A percentile compares a stretch with the other conserved stretches of the same genome.
Evolutionary conservation across 2,888 invertebrate genomes (phyloP).

Genomic region (Agrotis segetum): DNA sequence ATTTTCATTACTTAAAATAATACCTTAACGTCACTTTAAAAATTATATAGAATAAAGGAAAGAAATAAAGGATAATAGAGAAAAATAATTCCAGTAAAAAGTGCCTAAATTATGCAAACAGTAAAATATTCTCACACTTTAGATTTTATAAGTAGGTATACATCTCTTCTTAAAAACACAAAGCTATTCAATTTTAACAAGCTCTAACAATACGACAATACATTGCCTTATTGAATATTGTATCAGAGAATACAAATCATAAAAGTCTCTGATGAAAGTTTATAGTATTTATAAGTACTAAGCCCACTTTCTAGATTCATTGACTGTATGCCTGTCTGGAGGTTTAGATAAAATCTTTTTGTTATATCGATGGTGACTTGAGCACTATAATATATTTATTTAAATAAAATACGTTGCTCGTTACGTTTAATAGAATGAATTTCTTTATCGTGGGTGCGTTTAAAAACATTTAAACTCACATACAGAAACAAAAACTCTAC

Average conservation of each 20-base stretch:
- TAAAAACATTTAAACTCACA: too few relatives aligned
- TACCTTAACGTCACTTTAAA: too few relatives aligned
- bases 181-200: background rate
- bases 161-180: background rate
- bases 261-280: conserved; percentile 44
- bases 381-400: background rate
- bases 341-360: background rate
- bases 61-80: too few relatives aligned
- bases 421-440: too few relatives aligned
- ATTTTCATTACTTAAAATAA: too few relatives aligned
- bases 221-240: background rate
- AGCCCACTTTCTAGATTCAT: conserved; percentile 43
- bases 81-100: background rate
- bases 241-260: conserved; percentile 11
- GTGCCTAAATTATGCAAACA: background rate
- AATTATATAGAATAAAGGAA: too few relatives aligned
- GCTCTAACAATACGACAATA: background rate
- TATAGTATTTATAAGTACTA: background rate
- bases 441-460: too few relatives aligned
- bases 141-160: background rate
- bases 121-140: background rate
- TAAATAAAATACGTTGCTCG: too few relatives aligned
- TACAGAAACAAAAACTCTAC: too few relatives aligned
- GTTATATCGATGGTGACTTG: background rate
- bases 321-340: background rate